phyloP scores from a whole-genome alignment of 2,113 vertebrate genomes.

The Pleuronectes platessa region DNA sequence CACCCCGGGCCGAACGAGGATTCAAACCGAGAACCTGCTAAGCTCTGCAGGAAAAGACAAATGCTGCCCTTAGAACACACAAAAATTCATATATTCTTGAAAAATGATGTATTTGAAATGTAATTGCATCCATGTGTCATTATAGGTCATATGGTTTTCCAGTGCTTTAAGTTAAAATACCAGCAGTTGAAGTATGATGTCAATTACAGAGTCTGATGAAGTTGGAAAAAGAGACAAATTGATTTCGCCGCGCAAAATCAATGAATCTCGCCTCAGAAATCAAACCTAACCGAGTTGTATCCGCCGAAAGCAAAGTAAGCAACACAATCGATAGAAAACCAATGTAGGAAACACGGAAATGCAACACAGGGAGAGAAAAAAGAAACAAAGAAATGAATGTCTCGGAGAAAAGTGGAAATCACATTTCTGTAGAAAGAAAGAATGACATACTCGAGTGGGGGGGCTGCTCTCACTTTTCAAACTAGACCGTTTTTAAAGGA shows the following conservation, averaged over 20 bases:
- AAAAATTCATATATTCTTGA: neutral
- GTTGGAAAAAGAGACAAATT: conserved; percentile 25
- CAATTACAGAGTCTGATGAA: conserved; percentile 23
- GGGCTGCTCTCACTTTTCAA: neutral
- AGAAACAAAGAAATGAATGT: conserved; percentile 4
- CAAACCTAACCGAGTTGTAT: conserved; percentile 49
- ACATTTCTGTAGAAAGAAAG: conserved; percentile 17
- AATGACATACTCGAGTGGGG: neutral
- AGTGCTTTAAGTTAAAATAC: neutral
- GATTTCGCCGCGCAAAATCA: conserved; percentile 50
- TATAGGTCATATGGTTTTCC: neutral
- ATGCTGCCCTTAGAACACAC: too few species aligned
- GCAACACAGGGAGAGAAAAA: neutral
- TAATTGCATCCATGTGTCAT: neutral
- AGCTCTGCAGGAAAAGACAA: too few species aligned
- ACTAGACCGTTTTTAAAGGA: conserved; percentile 3
- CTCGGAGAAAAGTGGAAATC: conserved; percentile 44
- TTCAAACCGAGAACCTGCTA: too few species aligned
- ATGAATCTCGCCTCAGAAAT: conserved; percentile 47
- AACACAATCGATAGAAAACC: conserved; percentile 59
- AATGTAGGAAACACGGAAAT: conserved; percentile 43
- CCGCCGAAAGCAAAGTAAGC: conserved; percentile 52
- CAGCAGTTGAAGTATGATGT: neutral
- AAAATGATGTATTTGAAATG: neutral
- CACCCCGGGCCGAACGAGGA: too few species aligned